Evolutionary conservation across 2,113 vertebrate species (phyloP), one percentile per base, ranked within the genome.

Genomic region (Aphyosemion australe): DNA sequence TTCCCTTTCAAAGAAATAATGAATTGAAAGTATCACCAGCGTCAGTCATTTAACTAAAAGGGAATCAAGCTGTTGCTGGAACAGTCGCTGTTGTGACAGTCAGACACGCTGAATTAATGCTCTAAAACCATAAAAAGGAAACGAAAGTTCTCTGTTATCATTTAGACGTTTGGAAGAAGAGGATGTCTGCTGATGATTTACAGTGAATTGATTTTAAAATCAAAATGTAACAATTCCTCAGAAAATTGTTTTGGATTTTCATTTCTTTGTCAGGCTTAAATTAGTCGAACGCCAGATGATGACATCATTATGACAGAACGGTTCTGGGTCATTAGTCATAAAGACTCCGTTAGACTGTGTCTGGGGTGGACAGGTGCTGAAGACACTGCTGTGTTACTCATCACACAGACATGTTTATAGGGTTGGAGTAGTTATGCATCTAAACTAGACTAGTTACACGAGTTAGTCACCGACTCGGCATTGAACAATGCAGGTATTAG

Each of bases 171-270:
- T 78, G 56, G 26, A 68, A 78, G 67, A 86, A 89, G 53, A 76
- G 76, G 84, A 85, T 82, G 60, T 76, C 43, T 58, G 53, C 15
- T 52, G 60, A 68, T 4, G 46, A 26, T 75, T 85, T 87, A 87
- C 82, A 69, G 84, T 84, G 85, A 89, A 9, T 45, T 37, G 26
- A 32, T 53, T 16, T 8, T 14, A 53, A 53, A 16, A 31, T 8
- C 31, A 3, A 16, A 19, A 18, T 37, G 8, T 0, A 8, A 0
- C 5, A 11, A 18, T 19, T 48, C 16, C 11, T 46, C 45, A 5
- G 16, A 73, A 46, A n/a, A 26, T 10, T 18, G 21, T 0, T 31
- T 15, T 18, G 12, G 8, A 32, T 16, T 82, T 75, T 78, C 48
- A 26, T 12, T 63, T 65, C 45, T 46, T 19, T 55, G 62, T 62